phyloP scores from a whole-genome alignment of 2,797 vertebrate species.

The Lacerta bilineata region DNA sequence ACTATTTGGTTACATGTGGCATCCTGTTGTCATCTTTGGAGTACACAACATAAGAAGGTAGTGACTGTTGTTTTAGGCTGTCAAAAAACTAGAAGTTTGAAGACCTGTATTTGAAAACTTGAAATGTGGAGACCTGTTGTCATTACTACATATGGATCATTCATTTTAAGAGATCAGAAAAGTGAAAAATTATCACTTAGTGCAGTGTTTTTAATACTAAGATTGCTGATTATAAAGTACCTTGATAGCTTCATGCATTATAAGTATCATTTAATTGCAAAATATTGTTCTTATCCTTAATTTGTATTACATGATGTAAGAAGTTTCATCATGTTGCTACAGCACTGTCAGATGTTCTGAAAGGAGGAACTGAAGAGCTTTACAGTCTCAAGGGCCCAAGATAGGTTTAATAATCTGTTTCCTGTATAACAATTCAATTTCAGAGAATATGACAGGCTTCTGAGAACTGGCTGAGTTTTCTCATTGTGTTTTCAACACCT shows the following conservation, averaged over 20 bases:
- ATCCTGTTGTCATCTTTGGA: neutral
- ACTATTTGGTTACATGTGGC: neutral
- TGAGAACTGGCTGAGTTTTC: neutral
- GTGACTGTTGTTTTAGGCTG: neutral
- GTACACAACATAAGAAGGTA: neutral
- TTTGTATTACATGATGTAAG: neutral
- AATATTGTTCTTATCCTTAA: neutral
- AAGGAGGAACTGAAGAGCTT: neutral
- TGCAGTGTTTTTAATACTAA: neutral
- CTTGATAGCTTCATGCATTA: neutral
- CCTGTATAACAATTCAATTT: neutral
- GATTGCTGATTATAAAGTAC: neutral
- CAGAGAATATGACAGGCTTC: neutral
- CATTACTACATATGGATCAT: neutral
- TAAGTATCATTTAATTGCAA: neutral
- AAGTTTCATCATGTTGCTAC: neutral
- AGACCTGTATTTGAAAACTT: neutral
- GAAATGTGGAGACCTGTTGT: neutral
- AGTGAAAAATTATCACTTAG: neutral
- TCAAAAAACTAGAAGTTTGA: neutral
- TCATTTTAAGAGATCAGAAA: conserved; percentile 4
- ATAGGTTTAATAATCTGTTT: neutral
- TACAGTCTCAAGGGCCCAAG: neutral
- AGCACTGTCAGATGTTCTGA: conserved; percentile 9
- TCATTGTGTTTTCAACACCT: neutral